Conservation (phyloP, 2,797 vertebrate genomes). For the Synaphobranchus kaupii region DNA sequence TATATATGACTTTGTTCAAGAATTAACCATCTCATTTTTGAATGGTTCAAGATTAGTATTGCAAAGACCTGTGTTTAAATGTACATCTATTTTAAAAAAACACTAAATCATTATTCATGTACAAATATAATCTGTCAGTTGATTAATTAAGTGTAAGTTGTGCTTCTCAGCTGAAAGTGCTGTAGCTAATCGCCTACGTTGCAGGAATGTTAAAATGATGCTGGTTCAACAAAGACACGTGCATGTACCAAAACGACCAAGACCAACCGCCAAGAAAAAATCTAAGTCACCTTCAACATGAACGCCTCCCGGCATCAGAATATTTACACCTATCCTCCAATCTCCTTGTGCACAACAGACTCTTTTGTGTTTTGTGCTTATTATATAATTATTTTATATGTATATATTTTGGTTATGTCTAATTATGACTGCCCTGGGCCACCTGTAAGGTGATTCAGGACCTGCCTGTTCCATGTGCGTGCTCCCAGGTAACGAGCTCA, state of each 20-base stretch:
- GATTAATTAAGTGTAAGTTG: constrained; percentile 7
- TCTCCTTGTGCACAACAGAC: neutral
- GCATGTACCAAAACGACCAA: neutral
- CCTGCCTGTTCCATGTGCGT: neutral
- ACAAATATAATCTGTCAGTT: constrained; percentile 15
- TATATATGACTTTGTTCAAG: neutral
- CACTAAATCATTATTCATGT: neutral
- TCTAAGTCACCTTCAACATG: neutral
- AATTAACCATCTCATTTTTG: neutral
- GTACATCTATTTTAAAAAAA: constrained; percentile 2
- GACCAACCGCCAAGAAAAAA: neutral
- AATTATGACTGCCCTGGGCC: neutral
- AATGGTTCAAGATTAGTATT: constrained; percentile 4
- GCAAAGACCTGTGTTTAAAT: neutral
- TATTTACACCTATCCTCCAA: constrained; percentile 1
- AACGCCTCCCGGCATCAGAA: neutral
- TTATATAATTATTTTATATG: neutral
- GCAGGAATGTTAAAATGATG: constrained; percentile 15
- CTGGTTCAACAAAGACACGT: neutral
- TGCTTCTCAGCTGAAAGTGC: constrained; percentile 17
- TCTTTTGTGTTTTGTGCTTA: neutral
- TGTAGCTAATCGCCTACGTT: constrained; percentile 5
- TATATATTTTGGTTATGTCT: neutral
- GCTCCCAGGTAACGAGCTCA: neutral
- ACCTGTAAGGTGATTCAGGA: neutral